Conservation (phyloP, 2,113 vertebrate species). For the Notarius lentiginosus region DNA sequence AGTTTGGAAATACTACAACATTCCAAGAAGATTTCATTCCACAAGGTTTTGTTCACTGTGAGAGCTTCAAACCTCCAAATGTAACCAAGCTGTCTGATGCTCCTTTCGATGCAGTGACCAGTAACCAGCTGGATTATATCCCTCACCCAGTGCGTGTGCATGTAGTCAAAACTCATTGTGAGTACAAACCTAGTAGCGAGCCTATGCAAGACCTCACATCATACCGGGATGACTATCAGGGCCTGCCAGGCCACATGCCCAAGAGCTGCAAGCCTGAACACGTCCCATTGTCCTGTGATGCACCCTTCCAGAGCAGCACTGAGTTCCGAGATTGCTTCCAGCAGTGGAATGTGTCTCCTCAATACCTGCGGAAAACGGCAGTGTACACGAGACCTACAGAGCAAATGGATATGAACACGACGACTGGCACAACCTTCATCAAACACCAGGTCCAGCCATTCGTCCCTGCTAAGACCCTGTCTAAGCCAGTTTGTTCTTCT, state of each 20-base stretch:
- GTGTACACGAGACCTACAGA: slow-evolving; percentile 69
- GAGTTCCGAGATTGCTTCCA: slow-evolving; percentile 81
- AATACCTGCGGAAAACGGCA: slow-evolving; percentile 48
- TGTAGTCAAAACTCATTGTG: slow-evolving; percentile 55
- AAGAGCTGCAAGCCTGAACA: slow-evolving; percentile 76
- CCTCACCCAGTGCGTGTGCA: slow-evolving; percentile 64
- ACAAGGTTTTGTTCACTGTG: slow-evolving; percentile 58
- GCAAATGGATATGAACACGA: slow-evolving; percentile 74
- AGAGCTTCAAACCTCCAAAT: slow-evolving; percentile 72
- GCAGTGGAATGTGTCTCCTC: slow-evolving; percentile 67
- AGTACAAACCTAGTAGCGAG: slow-evolving; percentile 70
- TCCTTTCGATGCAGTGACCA: slow-evolving; percentile 73
- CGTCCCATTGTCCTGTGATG: slow-evolving; percentile 41
- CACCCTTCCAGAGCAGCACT: slow-evolving; percentile 71
- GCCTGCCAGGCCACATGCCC: slow-evolving; percentile 65
- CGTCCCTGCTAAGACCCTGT: slow-evolving; percentile 66
- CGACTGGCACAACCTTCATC: slow-evolving; percentile 69
- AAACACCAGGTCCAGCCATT: slow-evolving; percentile 64
- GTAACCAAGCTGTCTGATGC: slow-evolving; percentile 45
- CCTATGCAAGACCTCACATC: slow-evolving; percentile 80
- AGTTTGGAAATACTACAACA: slow-evolving; percentile 80
- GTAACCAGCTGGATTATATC: slow-evolving; percentile 69
- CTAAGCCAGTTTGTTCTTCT: slow-evolving; percentile 49
- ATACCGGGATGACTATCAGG: slow-evolving; percentile 75
- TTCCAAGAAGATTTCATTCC: slow-evolving; percentile 79